Evolutionary conservation across 2,797 vertebrate genomes (phyloP).

Genomic region (Phoebastria nigripes): DNA sequence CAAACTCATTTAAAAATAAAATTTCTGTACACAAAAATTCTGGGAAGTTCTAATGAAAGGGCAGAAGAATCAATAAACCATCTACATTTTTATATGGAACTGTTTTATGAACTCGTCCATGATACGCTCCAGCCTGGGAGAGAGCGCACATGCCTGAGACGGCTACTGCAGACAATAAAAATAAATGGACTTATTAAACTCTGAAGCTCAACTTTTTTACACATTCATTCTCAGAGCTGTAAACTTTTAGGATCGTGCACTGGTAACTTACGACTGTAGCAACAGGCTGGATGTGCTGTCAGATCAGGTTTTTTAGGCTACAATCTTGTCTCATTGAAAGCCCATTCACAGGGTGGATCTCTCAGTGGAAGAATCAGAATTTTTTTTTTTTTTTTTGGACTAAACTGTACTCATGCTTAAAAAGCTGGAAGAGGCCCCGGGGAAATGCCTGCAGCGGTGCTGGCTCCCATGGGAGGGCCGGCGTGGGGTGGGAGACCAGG

Average conservation of each 20-base stretch:
- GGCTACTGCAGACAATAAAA: background rate
- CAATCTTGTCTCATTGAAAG: background rate
- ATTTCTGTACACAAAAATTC: background rate
- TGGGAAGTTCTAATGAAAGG: background rate
- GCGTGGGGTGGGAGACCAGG: background rate
- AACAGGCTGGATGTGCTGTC: background rate
- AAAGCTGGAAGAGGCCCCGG: background rate
- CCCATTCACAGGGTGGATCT: rapidly evolving
- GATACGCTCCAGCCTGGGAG: background rate
- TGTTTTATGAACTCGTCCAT: background rate
- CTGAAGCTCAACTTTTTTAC: background rate
- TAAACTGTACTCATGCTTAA: background rate
- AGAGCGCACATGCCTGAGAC: background rate
- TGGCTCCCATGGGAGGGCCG: background rate
- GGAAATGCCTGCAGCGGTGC: background rate
- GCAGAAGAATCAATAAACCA: conserved; percentile 1
- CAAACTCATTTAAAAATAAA: background rate
- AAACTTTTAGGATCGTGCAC: background rate
- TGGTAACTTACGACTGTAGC: background rate
- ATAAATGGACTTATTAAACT: conserved; percentile 7
- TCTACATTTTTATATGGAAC: background rate
- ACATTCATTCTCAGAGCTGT: background rate
- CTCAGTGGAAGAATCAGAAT: background rate
- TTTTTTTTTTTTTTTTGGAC: too few relatives aligned
- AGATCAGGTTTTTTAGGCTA: background rate